Evolutionary conservation across 2,888 invertebrate species (phyloP), one percentile per base, ranked within the genome.

Genomic region (Nesidiocoris tenuis): DNA sequence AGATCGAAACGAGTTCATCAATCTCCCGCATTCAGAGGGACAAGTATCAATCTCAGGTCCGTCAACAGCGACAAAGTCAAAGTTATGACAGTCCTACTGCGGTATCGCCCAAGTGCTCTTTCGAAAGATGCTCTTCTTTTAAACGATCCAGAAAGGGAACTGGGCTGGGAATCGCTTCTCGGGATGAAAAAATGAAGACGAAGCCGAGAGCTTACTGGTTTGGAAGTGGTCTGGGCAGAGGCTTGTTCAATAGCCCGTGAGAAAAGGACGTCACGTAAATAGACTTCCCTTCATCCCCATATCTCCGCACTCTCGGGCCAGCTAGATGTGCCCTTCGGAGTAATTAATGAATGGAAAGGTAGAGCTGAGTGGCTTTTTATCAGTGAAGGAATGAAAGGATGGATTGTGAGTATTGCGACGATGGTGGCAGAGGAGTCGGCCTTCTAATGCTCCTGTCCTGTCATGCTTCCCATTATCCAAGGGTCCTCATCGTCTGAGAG

Each of bases 391-490:
- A 59, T 5, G 59, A 19, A 19, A 17, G 59, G 59, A 59, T 59
- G 59, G 59, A 17, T 18, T n/a, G 59, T n/a, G 59, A 59, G n/a
- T 3, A 59, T 59, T 19, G 59, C 17, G 59, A 19, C 19, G 3
- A 19, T n/a, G 59, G 59, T n/a, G 55, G 67, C 17, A 22, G 67
- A 22, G 22, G 54, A 17, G 21, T 56, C 55, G 39, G 39, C 54
- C 57, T 70, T 70, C 70, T 70, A 70, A 70, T 70, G 70, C 70
- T 70, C 70, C 70, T 70, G 70, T 70, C 70, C 70, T 70, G 70
- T 70, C 70, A 70, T 70, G 70, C 57, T 70, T 61, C 70, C 70
- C 70, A 70, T 70, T 70, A 70, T 70, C 54, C 57, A 21, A 22
- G 54, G 23, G 24, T 1, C 39, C 23, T n/a, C 22, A 68, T 23